A percentile compares a stretch with the other conserved stretches of the same genome.
phyloP scores from a whole-genome alignment of 2,888 invertebrate species.

The Sarcophaga variegata region DNA sequence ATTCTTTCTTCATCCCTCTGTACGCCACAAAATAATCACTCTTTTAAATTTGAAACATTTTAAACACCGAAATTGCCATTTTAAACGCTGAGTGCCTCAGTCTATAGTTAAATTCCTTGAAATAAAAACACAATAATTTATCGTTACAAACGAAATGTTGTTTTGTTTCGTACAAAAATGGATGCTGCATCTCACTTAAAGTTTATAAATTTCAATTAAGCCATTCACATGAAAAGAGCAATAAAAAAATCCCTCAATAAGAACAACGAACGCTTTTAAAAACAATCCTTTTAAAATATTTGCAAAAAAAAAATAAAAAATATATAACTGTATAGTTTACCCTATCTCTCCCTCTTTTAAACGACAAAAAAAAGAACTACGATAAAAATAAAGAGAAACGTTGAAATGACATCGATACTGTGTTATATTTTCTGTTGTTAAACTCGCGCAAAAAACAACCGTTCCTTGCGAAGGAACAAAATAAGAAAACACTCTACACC shows the following conservation, averaged over 20 bases:
- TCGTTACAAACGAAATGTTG: too few species aligned
- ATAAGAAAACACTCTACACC: not conserved
- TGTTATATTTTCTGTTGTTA: constrained; percentile 11
- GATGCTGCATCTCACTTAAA: not conserved
- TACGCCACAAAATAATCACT: too few species aligned
- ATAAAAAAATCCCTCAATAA: not conserved
- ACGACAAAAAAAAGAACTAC: not conserved
- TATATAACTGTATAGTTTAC: constrained; percentile 3
- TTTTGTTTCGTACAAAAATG: too few species aligned
- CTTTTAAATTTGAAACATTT: too few species aligned
- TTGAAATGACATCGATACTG: constrained; percentile 30
- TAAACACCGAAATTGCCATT: too few species aligned
- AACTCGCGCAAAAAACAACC: constrained; percentile 15
- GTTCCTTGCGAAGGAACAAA: not conserved
- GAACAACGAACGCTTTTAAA: not conserved
- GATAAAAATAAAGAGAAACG: too few species aligned
- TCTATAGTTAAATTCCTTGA: too few species aligned
- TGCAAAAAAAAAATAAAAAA: not conserved
- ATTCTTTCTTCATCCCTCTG: too few species aligned
- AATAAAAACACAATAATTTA: too few species aligned
- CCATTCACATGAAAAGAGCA: constrained; percentile 32
- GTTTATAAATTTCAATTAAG: constrained; percentile 51
- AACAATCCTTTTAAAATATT: constrained; percentile 24
- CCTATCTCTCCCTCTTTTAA: not conserved
- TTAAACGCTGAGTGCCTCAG: too few species aligned